phyloP scores from a whole-genome alignment of 1,140 invertebrate genomes.

The Diorhabda sublineata region DNA sequence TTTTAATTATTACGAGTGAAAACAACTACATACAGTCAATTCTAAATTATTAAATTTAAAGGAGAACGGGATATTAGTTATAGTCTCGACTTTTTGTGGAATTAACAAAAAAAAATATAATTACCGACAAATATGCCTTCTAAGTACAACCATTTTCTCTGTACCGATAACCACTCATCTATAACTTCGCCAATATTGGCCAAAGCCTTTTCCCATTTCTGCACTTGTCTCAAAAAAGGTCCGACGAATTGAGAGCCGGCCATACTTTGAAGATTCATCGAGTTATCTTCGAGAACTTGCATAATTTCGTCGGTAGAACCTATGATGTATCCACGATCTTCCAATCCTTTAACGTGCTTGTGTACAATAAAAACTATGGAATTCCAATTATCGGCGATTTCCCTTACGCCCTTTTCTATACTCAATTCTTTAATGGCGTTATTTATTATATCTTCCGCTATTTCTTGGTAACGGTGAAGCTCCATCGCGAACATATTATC shows the following conservation, averaged over 20 bases:
- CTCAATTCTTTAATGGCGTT: constrained; percentile 83
- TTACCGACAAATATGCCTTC: constrained; percentile 78
- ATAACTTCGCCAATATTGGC: constrained; percentile 79
- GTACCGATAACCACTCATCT: constrained; percentile 78
- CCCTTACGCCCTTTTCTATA: constrained; percentile 80
- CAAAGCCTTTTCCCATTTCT: constrained; percentile 79
- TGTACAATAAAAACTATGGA: constrained; percentile 67
- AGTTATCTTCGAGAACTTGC: constrained; percentile 79
- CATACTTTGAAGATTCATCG: constrained; percentile 87
- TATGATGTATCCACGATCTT: constrained; percentile 65
- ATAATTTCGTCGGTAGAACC: constrained; percentile 71
- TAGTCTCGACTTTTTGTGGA: too few relatives aligned
- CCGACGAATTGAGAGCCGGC: constrained; percentile 85
- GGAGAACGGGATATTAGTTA: too few relatives aligned
- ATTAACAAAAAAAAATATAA: too few relatives aligned
- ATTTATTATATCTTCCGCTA: constrained; percentile 78
- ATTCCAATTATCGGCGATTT: constrained; percentile 72
- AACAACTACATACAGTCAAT: too few relatives aligned
- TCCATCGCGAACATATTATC: constrained; percentile 91
- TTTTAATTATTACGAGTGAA: too few relatives aligned
- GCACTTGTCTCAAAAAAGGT: constrained; percentile 74
- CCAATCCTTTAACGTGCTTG: constrained; percentile 58
- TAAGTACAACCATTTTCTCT: constrained; percentile 85
- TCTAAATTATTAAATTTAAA: too few relatives aligned
- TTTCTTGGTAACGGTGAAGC: constrained; percentile 76